Evolutionary conservation across 2,113 vertebrate genomes (phyloP), one percentile per base, ranked within the genome.

Genomic region (Scophthalmus maximus): DNA sequence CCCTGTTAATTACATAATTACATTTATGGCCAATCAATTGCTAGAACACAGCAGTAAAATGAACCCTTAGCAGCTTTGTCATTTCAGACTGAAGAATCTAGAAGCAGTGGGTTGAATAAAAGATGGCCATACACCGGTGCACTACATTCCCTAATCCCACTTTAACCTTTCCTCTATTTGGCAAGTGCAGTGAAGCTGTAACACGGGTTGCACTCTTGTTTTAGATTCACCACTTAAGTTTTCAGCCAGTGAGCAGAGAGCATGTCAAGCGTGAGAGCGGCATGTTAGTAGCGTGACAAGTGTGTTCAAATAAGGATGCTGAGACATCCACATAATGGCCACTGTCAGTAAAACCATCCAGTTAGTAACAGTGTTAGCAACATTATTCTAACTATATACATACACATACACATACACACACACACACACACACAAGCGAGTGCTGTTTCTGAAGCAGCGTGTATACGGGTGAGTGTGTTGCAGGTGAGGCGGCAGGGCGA

Each of bases 401-500:
- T 17, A 71, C 73, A 55, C 52, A 51, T 18, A 52, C 60, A 79
- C 34, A 81, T 20, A 72, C 53, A 66, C 57, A 70, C 50, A 70
- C 61, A 79, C 64, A 77, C 51, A 79, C 40, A 82, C 30, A 74
- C 58, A 66, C 56, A 68, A 29, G 20, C 30, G 62, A 65, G 75
- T 60, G 52, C 75, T 46, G 69, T 78, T 76, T 77, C 70, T 81
- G 78, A 49, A 65, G 75, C 76, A 81, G 80, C 59, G 79, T 72
- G 86, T 78, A 87, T 87, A 85, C 78, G 73, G 83, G 72, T 62
- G 86, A 88, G 86, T 79, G 83, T 85, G 81, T 73, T 84, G 87
- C 91, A 92, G 91, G 91, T 92, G 91, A 92, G 88, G 86, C 83
- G 61, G 85, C 77, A 89, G 90, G 90, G 91, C 88, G 85, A 88